Evolutionary conservation across 2,797 vertebrate species (phyloP).

Genomic region (Argya squamiceps): DNA sequence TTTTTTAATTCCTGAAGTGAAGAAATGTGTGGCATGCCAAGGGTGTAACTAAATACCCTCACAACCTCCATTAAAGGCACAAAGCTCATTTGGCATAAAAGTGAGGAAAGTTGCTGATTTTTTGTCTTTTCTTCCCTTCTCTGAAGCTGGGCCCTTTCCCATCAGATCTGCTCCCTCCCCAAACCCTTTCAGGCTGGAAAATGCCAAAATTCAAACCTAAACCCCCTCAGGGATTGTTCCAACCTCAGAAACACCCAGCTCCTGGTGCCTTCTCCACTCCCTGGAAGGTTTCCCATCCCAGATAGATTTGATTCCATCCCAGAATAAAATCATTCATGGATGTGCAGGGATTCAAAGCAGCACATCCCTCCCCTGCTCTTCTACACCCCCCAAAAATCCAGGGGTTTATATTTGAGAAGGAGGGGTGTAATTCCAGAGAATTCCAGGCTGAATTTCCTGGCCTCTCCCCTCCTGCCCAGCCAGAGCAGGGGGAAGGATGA

Average conservation of each 20-base stretch:
- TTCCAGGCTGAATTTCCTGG: not conserved
- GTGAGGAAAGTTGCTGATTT: not conserved
- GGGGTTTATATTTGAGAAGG: not conserved
- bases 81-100: not conserved
- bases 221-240: rapidly evolving
- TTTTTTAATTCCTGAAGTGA: not conserved
- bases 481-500: not conserved
- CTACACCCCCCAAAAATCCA: not conserved
- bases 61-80: not conserved
- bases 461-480: not conserved
- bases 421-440: not conserved
- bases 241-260: not conserved
- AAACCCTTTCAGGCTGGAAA: not conserved
- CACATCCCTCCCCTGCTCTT: not conserved
- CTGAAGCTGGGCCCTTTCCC: not conserved
- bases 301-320: not conserved
- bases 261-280: not conserved
- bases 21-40: not conserved
- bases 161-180: not conserved
- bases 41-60: not conserved
- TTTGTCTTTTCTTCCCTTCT: not conserved
- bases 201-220: not conserved
- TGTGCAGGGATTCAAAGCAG: not conserved
- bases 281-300: not conserved
- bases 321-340: not conserved